Conservation (phyloP, 2,888 invertebrate species). For the Mermis nigrescens region DNA sequence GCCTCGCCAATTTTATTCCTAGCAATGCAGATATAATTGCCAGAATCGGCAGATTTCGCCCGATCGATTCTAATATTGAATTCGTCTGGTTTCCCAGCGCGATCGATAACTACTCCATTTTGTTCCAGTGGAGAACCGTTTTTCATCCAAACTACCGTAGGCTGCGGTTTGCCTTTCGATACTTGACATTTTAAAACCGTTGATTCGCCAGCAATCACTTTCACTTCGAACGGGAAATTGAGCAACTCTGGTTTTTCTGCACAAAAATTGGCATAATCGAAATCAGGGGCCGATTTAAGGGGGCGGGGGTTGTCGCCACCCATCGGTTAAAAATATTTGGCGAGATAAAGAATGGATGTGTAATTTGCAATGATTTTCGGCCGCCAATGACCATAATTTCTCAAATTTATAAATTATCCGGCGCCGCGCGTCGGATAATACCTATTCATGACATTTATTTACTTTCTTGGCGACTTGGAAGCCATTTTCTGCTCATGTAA, state of each 20-base stretch:
- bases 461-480: no score
- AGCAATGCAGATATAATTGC: constrained; percentile 43
- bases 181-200: constrained; percentile 35
- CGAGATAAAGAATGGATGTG: no score
- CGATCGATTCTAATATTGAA: constrained; percentile 23
- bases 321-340: no score
- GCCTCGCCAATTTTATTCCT: constrained; percentile 41
- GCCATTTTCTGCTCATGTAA: no score
- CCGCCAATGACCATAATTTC: no score
- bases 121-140: constrained; percentile 40
- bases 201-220: constrained; percentile 30
- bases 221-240: constrained; percentile 25
- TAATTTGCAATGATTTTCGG: no score
- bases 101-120: no score
- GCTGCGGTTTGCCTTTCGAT: constrained; percentile 31
- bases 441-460: no score
- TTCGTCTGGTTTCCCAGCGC: constrained; percentile 8
- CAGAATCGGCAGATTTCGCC: constrained; percentile 35
- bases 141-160: constrained; percentile 33
- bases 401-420: no score
- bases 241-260: neutral
- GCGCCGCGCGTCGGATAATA: no score
- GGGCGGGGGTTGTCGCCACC: constrained; percentile 33
- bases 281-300: no score
- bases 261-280: no score